Base-by-base conservation (phyloP, 92 coral and sea anemone species). In the Heliopora coerulea region DNA sequence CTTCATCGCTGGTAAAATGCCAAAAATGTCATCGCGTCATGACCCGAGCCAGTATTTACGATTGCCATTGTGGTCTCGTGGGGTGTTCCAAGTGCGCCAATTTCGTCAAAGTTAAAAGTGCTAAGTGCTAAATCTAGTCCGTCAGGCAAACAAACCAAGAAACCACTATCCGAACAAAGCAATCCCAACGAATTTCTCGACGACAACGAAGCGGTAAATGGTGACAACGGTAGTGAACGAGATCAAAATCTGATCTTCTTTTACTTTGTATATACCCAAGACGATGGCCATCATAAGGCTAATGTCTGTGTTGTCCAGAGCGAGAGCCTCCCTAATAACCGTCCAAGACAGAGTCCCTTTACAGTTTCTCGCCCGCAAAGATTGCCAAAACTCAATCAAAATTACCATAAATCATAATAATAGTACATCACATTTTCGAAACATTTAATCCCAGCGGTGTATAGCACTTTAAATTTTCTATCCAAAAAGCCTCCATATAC, bases 271-370 rank as follows among this genome's bases (percentile, higher is more conserved):
- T 42, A 79, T 3, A 54, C n/a, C 0, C 88, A 85, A 33, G 87
- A 85, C n/a, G 67, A 74, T 2, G 95, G 88, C 7, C 30, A 14
- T 4, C 89, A 88, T n/a, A n/a, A n/a, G n/a, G n/a, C 86, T 0
- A 82, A 81, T 56, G 54, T 82, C 17, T 33, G 81, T 3, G 66
- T 82, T 14, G 83, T 65, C 1, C 80, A 85, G 20, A 68, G 79
- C 18, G 69, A 78, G 24, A 58, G 54, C 19, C n/a, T n/a, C n/a
- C n/a, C n/a, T n/a, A n/a, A n/a, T n/a, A n/a, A n/a, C n/a, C n/a
- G n/a, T n/a, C n/a, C n/a, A n/a, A n/a, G n/a, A n/a, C n/a, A n/a
- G n/a, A n/a, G n/a, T n/a, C n/a, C n/a, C n/a, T n/a, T n/a, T n/a
- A n/a, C n/a, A n/a, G n/a, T n/a, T n/a, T n/a, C n/a, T n/a, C n/a